A percentile compares a stretch with the other conserved stretches of the same genome.
Evolutionary conservation across 2,113 vertebrate species (phyloP).

Genomic region (zebrafish (Danio rerio)): DNA sequence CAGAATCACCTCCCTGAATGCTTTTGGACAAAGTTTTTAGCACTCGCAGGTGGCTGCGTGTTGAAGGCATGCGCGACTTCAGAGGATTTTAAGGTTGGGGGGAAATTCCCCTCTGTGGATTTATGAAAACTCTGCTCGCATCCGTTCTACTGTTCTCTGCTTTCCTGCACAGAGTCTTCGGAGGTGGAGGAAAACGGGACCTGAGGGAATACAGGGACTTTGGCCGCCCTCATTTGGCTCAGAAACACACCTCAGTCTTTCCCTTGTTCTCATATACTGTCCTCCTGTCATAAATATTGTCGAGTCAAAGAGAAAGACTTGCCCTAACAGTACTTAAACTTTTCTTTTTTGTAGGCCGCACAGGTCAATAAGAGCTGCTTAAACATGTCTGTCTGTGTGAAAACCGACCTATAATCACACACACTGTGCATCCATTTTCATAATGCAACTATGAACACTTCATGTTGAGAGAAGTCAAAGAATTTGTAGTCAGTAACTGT

Average conservation of each 20-base stretch:
- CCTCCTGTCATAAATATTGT: slow-evolving; percentile 29
- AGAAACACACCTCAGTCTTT: slow-evolving; percentile 10
- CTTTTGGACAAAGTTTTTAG: slow-evolving; percentile 1
- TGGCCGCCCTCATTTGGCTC: not conserved
- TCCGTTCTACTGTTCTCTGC: slow-evolving; percentile 48
- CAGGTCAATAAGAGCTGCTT: slow-evolving; percentile 6
- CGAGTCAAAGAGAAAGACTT: slow-evolving; percentile 20
- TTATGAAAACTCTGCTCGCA: slow-evolving; percentile 39
- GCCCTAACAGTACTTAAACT: slow-evolving; percentile 11
- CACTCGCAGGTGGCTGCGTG: slow-evolving; percentile 10
- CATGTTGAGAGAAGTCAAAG: no score
- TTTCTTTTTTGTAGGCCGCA: not conserved
- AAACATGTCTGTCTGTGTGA: slow-evolving; percentile 4
- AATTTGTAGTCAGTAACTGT: no score
- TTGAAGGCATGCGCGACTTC: not conserved
- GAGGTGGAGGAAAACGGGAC: slow-evolving; percentile 45
- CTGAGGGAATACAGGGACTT: slow-evolving; percentile 37
- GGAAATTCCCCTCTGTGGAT: slow-evolving; percentile 53
- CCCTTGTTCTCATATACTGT: slow-evolving; percentile 27
- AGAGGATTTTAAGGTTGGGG: slow-evolving; percentile 40
- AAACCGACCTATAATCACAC: not conserved
- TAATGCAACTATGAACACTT: no score
- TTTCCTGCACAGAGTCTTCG: slow-evolving; percentile 47
- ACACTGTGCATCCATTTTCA: not conserved
- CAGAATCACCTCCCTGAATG: not conserved